Conservation (phyloP, 2,888 invertebrate species). For the Torymus aiolomorphi region DNA sequence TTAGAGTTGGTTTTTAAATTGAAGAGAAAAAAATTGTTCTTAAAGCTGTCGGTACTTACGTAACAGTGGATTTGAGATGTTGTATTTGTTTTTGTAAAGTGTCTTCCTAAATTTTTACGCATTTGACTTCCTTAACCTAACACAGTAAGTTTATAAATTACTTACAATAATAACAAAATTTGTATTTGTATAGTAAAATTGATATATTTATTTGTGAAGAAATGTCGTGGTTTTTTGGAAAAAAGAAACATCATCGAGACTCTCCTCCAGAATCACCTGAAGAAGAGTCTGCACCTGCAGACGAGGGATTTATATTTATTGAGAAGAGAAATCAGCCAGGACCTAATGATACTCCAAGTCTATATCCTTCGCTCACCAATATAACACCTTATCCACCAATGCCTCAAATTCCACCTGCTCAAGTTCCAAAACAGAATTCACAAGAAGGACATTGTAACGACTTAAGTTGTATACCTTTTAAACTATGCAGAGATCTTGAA, state of each 20-base stretch:
- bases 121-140: conserved; percentile 4
- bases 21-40: too few relatives aligned
- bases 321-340: conserved; percentile 60
- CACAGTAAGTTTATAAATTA: conserved; percentile 1
- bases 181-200: too few relatives aligned
- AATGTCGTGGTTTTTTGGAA: conserved; percentile 74
- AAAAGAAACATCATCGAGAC: conserved; percentile 69
- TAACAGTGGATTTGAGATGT: too few relatives aligned
- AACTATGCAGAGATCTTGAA: conserved; percentile 76
- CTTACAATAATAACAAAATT: too few relatives aligned
- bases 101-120: too few relatives aligned
- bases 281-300: conserved; percentile 59
- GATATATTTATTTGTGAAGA: conserved; percentile 54
- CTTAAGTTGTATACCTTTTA: conserved; percentile 76
- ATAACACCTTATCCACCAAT: conserved; percentile 58
- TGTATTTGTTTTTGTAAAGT: too few relatives aligned
- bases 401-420: conserved; percentile 37
- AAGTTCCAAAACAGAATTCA: conserved; percentile 57
- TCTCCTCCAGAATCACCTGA: conserved; percentile 68
- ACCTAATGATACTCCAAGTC: conserved; percentile 46
- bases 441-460: conserved; percentile 69
- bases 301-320: conserved; percentile 67
- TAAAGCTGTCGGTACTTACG: too few relatives aligned
- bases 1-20: too few relatives aligned
- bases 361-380: conserved; percentile 66